phyloP scores from a whole-genome alignment of 2,888 invertebrate genomes.

The Hypomecis atomaria region DNA sequence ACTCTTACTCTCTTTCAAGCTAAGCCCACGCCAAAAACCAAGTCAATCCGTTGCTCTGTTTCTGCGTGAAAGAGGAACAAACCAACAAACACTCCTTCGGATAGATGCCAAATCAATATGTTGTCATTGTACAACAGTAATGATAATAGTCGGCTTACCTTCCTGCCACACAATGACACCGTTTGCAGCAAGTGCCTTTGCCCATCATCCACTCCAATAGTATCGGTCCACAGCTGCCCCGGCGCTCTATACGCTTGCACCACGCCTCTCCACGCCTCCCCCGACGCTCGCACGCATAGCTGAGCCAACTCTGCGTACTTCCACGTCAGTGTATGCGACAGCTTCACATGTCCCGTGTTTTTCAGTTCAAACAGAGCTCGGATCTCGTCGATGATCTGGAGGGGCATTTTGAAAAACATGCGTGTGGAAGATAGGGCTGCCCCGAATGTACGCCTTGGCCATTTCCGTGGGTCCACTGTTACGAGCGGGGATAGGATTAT shows the following conservation, averaged over 20 bases:
- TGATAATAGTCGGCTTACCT: slow-evolving; percentile 61
- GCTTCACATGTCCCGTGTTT: slow-evolving; percentile 61
- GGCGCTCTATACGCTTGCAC: slow-evolving; percentile 72
- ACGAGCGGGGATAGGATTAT: slow-evolving; percentile 73
- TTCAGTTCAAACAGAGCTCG: slow-evolving; percentile 66
- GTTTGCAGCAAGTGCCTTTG: slow-evolving; percentile 85
- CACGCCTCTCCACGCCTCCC: slow-evolving; percentile 64
- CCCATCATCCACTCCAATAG: slow-evolving; percentile 83
- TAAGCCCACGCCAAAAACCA: too few relatives aligned
- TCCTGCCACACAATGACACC: slow-evolving; percentile 88
- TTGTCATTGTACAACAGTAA: background rate
- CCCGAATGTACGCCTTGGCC: slow-evolving; percentile 64
- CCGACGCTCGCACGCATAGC: slow-evolving; percentile 65
- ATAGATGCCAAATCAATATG: too few relatives aligned
- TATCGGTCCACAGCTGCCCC: slow-evolving; percentile 79
- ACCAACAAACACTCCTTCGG: too few relatives aligned
- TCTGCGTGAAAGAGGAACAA: too few relatives aligned
- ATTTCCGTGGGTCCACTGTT: slow-evolving; percentile 75
- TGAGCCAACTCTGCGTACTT: slow-evolving; percentile 73
- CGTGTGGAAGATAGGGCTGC: slow-evolving; percentile 52
- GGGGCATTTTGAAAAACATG: slow-evolving; percentile 62
- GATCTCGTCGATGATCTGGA: slow-evolving; percentile 65
- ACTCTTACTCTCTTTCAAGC: too few relatives aligned
- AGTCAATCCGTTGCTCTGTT: too few relatives aligned
- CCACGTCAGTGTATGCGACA: slow-evolving; percentile 72